Evolutionary conservation across 2,113 vertebrate genomes (phyloP).

Genomic region (Heliornis fulica): DNA sequence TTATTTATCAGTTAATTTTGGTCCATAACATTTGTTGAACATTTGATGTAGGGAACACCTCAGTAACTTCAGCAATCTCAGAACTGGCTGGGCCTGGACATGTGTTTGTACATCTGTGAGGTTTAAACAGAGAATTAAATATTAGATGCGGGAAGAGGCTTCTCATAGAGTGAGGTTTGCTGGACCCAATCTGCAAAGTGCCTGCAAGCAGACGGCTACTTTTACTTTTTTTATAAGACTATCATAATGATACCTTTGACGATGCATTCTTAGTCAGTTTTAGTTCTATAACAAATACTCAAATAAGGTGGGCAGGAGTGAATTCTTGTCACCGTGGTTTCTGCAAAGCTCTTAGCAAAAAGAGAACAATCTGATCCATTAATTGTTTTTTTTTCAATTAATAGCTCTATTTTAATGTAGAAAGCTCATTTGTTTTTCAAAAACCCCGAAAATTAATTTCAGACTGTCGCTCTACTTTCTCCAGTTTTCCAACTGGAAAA

Average conservation of each 20-base stretch:
- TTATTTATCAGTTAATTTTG: background rate
- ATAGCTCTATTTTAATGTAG: background rate
- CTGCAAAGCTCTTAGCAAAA: background rate
- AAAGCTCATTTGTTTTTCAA: background rate
- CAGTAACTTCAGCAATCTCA: background rate
- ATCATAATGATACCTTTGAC: background rate
- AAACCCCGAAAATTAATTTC: background rate
- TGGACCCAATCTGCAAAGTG: background rate
- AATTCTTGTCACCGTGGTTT: background rate
- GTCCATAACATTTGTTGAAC: background rate
- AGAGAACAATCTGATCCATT: background rate
- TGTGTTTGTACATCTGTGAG: background rate
- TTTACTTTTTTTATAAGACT: background rate
- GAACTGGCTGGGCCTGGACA: background rate
- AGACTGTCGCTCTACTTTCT: background rate
- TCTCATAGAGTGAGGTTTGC: background rate
- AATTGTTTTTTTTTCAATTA: background rate
- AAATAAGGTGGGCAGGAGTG: background rate
- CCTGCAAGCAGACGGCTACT: background rate
- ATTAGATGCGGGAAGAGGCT: background rate
- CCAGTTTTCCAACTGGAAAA: background rate
- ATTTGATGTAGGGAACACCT: background rate
- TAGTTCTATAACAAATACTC: background rate
- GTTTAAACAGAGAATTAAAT: background rate
- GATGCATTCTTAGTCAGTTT: background rate